Base-by-base conservation (phyloP, 1,140 invertebrate species). In the Meloidogyne floridensis region DNA sequence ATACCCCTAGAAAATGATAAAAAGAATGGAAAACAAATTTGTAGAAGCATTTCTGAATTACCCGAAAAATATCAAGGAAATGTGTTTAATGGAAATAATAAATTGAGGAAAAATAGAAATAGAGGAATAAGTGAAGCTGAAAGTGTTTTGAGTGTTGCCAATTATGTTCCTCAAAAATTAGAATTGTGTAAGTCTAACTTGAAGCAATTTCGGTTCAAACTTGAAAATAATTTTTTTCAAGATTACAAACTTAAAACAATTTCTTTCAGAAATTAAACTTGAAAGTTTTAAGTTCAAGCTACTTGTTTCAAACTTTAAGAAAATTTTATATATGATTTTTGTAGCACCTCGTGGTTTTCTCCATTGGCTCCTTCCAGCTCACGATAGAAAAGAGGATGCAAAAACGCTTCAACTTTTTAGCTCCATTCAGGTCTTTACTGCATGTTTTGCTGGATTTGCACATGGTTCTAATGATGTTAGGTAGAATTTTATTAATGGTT, bases 371-470 rank as follows among this genome's bases (percentile, higher is more conserved):
- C 77, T 89, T 65, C 87, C 87, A 7, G 78, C 71, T 18, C 80
- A 81, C 20, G 51, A 82, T 42, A 84, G 88, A 11, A 73, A 77
- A 77, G 87, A 88, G 56, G 80, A 87, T 72, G 72, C 53, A 18
- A 83, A 85, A 18, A 86, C 86, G 3, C 70, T 89, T 10, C 82
- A 85, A 72, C 56, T 89, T n/a, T 89, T 92, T 82, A 91, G 89
- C 69, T 91, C 91, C 76, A 89, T 92, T 32, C 91, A 85, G 54
- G 79, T 84, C 3, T 85, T 85, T 56, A 86, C 82, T 42, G 85
- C 85, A 2, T 86, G 85, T 69, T 86, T 86, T 74, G 85, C 81
- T 69, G 85, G 85, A 8, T 86, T 86, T 73, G 85, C 85, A 1
- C 85, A 86, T 54, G 85, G 86, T 13, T 53, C 80, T n/a, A 85